Base-by-base conservation (phyloP, 2,113 vertebrate genomes). In the Coptodon rendalli region DNA sequence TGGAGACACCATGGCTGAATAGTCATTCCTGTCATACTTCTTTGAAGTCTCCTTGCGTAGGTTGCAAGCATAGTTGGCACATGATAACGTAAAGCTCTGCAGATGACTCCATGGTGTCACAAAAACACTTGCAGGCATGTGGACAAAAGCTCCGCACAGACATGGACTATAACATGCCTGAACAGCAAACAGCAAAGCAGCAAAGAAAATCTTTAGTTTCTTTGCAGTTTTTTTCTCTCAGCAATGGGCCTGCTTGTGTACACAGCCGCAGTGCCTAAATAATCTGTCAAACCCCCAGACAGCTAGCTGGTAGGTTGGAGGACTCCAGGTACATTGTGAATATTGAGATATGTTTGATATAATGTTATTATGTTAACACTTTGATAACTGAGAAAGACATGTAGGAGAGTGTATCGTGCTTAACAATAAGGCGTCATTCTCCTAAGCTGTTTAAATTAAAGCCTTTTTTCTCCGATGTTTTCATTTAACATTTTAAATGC, bases 341-440 rank as follows among this genome's bases (percentile, higher is more conserved):
- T 17, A 31, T 7, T 50, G 24, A 50, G 27, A n/a, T 66, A 66
- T n/a, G 31, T 38, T 3, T 1, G 9, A 31, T 78, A 31, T 78
- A 50, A n/a, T 50, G 6, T 50, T 38, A 38, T 11, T 76, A 29
- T 29, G 40, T 10, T 63, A 66, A 17, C 16, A 96, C 95, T 97
- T 98, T 95, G 97, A 97, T 98, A 97, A 97, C 97, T 97, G 96
- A 97, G 97, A 95, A 97, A 97, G 97, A 97, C 97, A 97, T 98
- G 96, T 86, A 94, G 97, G 97, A 97, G 9, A 10, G 14, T 50
- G n/a, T n/a, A n/a, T n/a, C n/a, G n/a, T n/a, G 16, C 9, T 19
- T 52, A 9, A 10, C 19, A 53, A 52, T 0, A 43, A 27, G 3
- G 9, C 0, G 1, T 48, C 2, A 29, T 48, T 48, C 4, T 29